Percentiles rank a stretch among this genome's conserved stretches.
Evolutionary conservation across 2,797 vertebrate genomes (phyloP).

Genomic region (Limosa lapponica): DNA sequence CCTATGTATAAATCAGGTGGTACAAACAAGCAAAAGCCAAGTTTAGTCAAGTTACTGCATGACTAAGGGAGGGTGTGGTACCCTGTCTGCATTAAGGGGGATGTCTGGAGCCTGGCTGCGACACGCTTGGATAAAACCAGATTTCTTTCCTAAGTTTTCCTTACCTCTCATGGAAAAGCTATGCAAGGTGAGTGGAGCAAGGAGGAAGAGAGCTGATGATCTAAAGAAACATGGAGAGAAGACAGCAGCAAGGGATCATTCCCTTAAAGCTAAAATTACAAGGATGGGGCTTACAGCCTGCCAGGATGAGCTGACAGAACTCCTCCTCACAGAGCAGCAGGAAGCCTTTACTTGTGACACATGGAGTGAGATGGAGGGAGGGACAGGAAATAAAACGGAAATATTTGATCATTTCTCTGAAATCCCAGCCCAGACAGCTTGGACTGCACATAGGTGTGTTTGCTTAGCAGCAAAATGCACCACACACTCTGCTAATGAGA

Average conservation of each 20-base stretch:
- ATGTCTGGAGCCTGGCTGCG: neutral
- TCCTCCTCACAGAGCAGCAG: neutral
- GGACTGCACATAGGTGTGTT: neutral
- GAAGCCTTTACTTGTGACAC: neutral
- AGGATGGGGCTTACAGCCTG: neutral
- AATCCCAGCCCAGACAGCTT: neutral
- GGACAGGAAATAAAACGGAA: neutral
- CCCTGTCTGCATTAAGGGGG: rapidly evolving
- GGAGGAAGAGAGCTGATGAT: neutral
- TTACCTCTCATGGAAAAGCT: neutral
- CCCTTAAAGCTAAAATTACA: neutral
- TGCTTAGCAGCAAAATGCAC: neutral
- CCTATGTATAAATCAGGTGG: neutral
- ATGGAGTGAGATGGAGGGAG: neutral
- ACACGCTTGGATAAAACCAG: neutral
- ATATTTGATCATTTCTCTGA: neutral
- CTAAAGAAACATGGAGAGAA: neutral
- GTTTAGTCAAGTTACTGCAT: neutral
- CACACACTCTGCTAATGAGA: rapidly evolving
- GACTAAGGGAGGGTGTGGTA: neutral
- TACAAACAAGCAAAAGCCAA: rapidly evolving
- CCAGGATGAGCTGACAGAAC: neutral
- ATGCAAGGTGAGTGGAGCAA: neutral
- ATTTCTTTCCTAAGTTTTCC: neutral
- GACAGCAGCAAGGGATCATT: neutral